phyloP scores from a whole-genome alignment of 2,888 invertebrate genomes.

The Epicampocera succincta region DNA sequence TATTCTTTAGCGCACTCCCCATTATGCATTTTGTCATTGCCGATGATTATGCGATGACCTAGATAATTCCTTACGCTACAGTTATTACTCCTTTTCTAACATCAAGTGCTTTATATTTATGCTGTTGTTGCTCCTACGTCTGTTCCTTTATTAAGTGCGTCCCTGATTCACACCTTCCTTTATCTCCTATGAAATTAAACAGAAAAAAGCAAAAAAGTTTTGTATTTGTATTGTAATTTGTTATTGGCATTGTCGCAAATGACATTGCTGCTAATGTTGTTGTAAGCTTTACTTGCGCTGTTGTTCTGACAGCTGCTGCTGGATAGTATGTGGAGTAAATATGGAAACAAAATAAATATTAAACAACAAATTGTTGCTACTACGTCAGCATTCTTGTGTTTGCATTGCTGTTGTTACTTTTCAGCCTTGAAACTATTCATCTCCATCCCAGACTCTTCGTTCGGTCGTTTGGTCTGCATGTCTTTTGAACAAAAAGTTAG shows the following conservation, averaged over 20 bases:
- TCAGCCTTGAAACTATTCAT: conserved; percentile 44
- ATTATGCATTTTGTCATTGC: conserved; percentile 44
- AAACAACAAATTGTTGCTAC: conserved; percentile 65
- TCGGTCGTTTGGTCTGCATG: background rate
- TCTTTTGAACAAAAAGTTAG: conserved; percentile 5
- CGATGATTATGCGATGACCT: conserved; percentile 58
- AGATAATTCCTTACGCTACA: conserved; percentile 54
- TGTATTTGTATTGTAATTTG: conserved; percentile 38
- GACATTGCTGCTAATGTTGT: conserved; percentile 2
- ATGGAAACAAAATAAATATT: conserved; percentile 29
- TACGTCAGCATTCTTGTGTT: conserved; percentile 52
- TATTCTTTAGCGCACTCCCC: conserved; percentile 1
- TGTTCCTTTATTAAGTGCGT: conserved; percentile 33
- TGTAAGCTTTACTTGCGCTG: conserved; percentile 3
- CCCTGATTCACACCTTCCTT: conserved; percentile 56
- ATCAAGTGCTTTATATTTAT: conserved; percentile 7
- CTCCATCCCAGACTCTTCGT: conserved; percentile 24
- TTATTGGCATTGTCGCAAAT: conserved; percentile 50
- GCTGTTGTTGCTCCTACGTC: background rate
- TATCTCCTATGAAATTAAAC: background rate
- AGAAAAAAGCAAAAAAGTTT: conserved; percentile 23
- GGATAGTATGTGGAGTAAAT: conserved; percentile 19
- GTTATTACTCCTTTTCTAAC: conserved; percentile 35
- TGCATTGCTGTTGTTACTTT: conserved; percentile 30
- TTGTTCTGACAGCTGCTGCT: conserved; percentile 23